Evolutionary conservation across 64 coral and sea anemone species (phyloP).

Genomic region (Pocillopora verrucosa): DNA sequence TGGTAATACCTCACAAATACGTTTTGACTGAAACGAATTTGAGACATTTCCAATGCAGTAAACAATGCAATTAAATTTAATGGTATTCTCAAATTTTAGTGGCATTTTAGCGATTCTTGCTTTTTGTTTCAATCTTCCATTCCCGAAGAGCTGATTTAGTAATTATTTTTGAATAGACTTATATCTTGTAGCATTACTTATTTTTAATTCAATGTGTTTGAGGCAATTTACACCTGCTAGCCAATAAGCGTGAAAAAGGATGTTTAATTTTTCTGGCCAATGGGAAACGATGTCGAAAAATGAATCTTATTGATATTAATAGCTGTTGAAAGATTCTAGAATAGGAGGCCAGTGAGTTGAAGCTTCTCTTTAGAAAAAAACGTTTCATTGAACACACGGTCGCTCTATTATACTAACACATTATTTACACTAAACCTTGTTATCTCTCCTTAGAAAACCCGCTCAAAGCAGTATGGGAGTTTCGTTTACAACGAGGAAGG

Average conservation of each 20-base stretch:
- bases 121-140: background rate
- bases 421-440: background rate
- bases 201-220: slow-evolving; percentile 33
- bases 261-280: background rate
- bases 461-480: background rate
- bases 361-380: background rate
- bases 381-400: background rate
- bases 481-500: slow-evolving; percentile 6
- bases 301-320: background rate
- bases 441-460: background rate
- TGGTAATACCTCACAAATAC: background rate
- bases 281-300: background rate
- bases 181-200: slow-evolving; percentile 1
- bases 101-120: background rate
- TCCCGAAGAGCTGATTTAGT: background rate
- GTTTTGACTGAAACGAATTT: slow-evolving; percentile 10
- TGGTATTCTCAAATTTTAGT: background rate
- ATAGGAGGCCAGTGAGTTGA: background rate
- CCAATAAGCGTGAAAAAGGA: background rate
- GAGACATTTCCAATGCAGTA: background rate
- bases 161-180: slow-evolving; percentile 18
- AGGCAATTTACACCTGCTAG: slow-evolving; percentile 27
- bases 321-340: background rate
- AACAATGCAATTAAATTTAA: background rate
- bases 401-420: background rate